Conservation (phyloP, 2,888 invertebrate species). For the Philhelius pedissequus region DNA sequence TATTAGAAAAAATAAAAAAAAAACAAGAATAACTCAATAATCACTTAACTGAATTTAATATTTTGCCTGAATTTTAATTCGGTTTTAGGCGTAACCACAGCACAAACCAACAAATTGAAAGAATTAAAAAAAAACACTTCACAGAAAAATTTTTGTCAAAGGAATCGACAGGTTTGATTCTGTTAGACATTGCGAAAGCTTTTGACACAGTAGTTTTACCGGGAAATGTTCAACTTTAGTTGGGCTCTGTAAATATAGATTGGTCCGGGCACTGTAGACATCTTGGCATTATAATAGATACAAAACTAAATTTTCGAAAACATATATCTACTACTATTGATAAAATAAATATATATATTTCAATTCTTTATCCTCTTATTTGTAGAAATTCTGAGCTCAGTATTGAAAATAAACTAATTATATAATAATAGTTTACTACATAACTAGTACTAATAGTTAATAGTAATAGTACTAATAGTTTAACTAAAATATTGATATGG, state of each 20-base stretch:
- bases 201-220: no score
- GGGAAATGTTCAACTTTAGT: no score
- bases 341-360: background rate
- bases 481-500: no score
- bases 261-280: no score
- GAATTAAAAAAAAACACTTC: background rate
- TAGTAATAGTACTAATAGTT: no score
- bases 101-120: background rate
- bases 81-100: background rate
- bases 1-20: no score
- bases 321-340: background rate
- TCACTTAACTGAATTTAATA: no score
- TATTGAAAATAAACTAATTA: background rate
- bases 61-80: background rate
- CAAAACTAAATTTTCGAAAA: background rate
- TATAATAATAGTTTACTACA: no score
- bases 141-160: background rate
- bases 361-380: background rate
- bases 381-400: background rate
- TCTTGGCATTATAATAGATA: background rate
- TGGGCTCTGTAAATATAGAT: no score
- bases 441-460: no score
- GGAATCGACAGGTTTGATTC: background rate
- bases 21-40: no score
- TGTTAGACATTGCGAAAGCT: background rate